phyloP scores from a whole-genome alignment of 2,888 invertebrate species.

The Ophioninae sp. region DNA sequence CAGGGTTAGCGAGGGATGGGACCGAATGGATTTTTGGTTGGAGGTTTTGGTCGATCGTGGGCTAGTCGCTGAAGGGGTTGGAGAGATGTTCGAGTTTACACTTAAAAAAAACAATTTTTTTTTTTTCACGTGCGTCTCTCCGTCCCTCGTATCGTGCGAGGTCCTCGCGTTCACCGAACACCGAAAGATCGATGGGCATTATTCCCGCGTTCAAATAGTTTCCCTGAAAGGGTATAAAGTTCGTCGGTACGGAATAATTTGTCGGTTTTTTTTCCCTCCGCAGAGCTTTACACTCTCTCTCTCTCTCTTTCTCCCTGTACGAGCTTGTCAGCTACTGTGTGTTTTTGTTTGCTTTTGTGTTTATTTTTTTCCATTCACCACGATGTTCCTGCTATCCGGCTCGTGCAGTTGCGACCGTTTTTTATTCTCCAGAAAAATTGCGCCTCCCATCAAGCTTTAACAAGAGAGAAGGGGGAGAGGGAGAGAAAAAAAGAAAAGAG shows the following conservation, averaged over 20 bases:
- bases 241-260: slow-evolving; percentile 73
- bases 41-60: slow-evolving; percentile 45
- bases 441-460: slow-evolving; percentile 10
- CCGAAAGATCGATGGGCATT: slow-evolving; percentile 74
- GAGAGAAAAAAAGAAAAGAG: slow-evolving; percentile 4
- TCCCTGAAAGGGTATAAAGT: slow-evolving; percentile 69
- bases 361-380: slow-evolving; percentile 51
- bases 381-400: slow-evolving; percentile 48
- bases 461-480: background rate
- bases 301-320: slow-evolving; percentile 7
- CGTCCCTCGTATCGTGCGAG: slow-evolving; percentile 53
- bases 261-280: slow-evolving; percentile 64
- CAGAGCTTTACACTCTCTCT: slow-evolving; percentile 54
- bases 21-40: slow-evolving; percentile 47
- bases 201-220: slow-evolving; percentile 72
- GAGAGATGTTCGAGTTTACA: slow-evolving; percentile 51
- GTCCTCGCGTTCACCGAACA: slow-evolving; percentile 57
- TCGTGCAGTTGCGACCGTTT: slow-evolving; percentile 32
- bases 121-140: slow-evolving; percentile 23
- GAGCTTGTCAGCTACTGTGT: slow-evolving; percentile 49
- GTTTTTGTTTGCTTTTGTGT: slow-evolving; percentile 46
- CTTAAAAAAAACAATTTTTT: slow-evolving; percentile 11
- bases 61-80: slow-evolving; percentile 33
- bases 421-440: slow-evolving; percentile 46
- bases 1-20: slow-evolving; percentile 20